phyloP scores from a whole-genome alignment of 2,113 vertebrate species.

The Forbesichthys agassizii region DNA sequence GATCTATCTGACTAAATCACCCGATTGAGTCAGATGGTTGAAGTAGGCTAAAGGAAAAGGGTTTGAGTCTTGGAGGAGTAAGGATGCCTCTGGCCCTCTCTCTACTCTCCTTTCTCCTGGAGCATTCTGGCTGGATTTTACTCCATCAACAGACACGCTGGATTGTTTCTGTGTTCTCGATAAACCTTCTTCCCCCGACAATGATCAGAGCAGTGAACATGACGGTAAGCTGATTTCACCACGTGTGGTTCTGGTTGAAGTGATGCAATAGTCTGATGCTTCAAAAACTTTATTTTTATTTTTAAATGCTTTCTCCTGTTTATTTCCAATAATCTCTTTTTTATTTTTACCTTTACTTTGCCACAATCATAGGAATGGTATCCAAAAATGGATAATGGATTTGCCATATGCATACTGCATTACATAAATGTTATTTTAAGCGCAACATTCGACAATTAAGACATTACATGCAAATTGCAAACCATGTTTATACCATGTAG shows the following conservation, averaged over 20 bases:
- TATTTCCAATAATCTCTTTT: neutral
- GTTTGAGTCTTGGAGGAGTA: constrained; percentile 37
- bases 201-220: constrained; percentile 10
- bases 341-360: neutral
- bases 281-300: neutral
- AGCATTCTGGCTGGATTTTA: constrained; percentile 40
- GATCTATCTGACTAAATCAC: neutral
- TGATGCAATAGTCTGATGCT: neutral
- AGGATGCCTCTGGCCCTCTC: constrained; percentile 27
- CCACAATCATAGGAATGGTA: neutral
- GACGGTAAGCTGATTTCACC: constrained; percentile 41
- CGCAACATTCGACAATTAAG: too few relatives aligned
- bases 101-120: constrained; percentile 31
- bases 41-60: constrained; percentile 22
- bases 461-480: too few relatives aligned
- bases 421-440: neutral
- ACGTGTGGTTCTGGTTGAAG: neutral
- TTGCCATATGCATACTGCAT: neutral
- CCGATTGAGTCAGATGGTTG: constrained; percentile 43
- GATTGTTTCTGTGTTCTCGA: constrained; percentile 26
- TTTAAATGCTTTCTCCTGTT: neutral
- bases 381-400: neutral
- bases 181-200: constrained; percentile 2
- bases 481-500: too few relatives aligned
- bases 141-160: constrained; percentile 8